Evolutionary conservation across 2,797 vertebrate genomes (phyloP).

Genomic region (Acipenser oxyrinchus): DNA sequence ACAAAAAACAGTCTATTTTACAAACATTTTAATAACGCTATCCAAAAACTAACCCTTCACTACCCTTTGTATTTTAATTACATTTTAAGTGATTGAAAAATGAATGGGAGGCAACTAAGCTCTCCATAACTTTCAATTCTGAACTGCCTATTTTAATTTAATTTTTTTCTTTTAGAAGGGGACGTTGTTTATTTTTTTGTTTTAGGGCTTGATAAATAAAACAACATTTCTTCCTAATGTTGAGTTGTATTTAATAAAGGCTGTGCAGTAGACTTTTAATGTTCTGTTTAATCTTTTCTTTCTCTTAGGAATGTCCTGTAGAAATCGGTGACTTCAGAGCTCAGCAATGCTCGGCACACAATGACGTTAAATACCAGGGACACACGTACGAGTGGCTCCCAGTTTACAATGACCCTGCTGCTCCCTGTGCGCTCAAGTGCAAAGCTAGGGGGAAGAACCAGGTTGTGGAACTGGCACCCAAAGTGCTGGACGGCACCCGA

Average conservation of each 20-base stretch:
- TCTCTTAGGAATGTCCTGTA: slow-evolving; percentile 71
- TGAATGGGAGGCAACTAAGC: too few species aligned
- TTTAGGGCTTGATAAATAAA: background rate
- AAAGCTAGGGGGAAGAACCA: slow-evolving; percentile 64
- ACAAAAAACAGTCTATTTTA: too few species aligned
- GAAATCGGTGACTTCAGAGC: slow-evolving; percentile 82
- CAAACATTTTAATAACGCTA: too few species aligned
- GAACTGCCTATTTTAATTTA: too few species aligned
- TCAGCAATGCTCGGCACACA: slow-evolving; percentile 90
- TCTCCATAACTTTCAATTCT: too few species aligned
- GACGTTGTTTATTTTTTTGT: background rate
- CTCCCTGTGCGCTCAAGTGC: slow-evolving; percentile 75
- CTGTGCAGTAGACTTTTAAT: background rate
- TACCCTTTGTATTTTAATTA: too few species aligned
- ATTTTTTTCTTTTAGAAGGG: too few species aligned
- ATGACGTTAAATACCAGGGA: slow-evolving; percentile 81
- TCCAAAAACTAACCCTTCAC: too few species aligned
- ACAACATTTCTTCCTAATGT: too few species aligned
- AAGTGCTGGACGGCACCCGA: slow-evolving; percentile 85
- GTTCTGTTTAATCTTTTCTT: slow-evolving; percentile 4
- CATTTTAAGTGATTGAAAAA: too few species aligned
- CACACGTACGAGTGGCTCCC: slow-evolving; percentile 81
- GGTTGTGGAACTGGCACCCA: slow-evolving; percentile 80
- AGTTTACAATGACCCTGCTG: slow-evolving; percentile 60
- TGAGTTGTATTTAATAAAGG: too few species aligned